phyloP scores from a whole-genome alignment of 2,888 invertebrate species.

The Macrophya annulata region DNA sequence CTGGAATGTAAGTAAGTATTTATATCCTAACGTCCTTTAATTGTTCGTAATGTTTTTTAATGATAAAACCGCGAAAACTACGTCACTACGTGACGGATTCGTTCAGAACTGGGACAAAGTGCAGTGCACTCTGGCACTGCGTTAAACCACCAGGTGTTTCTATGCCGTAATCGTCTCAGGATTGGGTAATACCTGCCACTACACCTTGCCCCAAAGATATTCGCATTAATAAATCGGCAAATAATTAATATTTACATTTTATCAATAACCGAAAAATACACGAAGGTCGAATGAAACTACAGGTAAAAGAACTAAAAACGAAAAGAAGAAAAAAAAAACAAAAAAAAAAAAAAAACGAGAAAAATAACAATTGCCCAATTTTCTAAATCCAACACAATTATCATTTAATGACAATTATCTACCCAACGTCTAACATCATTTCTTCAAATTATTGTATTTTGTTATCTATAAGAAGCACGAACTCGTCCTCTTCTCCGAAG shows the following conservation, averaged over 20 bases:
- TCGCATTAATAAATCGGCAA: constrained; percentile 12
- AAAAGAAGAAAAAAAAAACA: not conserved
- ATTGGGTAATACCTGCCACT: constrained; percentile 70
- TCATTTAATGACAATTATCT: no score
- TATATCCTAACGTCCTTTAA: constrained; percentile 23
- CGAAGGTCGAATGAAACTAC: constrained; percentile 41
- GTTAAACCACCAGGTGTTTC: constrained; percentile 78
- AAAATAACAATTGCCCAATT: not conserved
- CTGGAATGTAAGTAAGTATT: constrained; percentile 71
- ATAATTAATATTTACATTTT: constrained; percentile 36
- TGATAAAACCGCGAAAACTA: constrained; percentile 76
- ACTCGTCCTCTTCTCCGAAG: not conserved
- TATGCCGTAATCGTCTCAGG: constrained; percentile 78
- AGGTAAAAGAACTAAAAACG: not conserved
- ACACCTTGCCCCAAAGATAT: constrained; percentile 3
- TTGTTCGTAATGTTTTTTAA: constrained; percentile 56
- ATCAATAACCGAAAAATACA: not conserved
- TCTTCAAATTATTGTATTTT: not conserved
- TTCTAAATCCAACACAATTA: not conserved
- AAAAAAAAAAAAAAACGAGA: not conserved
- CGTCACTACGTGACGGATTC: constrained; percentile 78
- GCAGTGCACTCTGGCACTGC: constrained; percentile 79
- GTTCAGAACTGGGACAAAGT: constrained; percentile 79
- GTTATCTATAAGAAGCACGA: not conserved
- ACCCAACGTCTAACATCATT: not conserved